Conservation (phyloP, 2,113 vertebrate species). For the Panthera tigris region DNA sequence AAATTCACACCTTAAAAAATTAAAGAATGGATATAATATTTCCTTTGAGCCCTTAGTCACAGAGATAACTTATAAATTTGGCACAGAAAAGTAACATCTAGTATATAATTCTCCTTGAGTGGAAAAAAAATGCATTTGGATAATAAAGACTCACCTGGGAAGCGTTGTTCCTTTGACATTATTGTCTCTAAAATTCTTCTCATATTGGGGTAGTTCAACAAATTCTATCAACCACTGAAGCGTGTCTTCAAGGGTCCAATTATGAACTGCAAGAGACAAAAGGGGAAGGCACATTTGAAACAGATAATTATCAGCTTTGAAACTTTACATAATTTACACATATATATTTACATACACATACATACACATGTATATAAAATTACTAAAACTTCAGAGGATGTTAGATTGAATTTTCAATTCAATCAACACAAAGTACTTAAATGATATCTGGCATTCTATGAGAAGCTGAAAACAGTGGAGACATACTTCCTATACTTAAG, state of each 20-base stretch:
- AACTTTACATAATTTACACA: conserved; percentile 10
- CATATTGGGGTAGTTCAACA: conserved; percentile 98
- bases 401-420: conserved; percentile 52
- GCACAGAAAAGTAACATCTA: neutral
- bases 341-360: neutral
- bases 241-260: conserved; percentile 97
- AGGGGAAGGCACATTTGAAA: conserved; percentile 3
- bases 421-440: neutral
- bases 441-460: neutral
- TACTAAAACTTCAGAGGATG: neutral
- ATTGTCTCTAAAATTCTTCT: conserved; percentile 96
- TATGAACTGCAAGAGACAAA: conserved; percentile 92
- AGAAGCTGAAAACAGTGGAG: conserved; percentile 11
- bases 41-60: neutral
- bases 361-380: neutral
- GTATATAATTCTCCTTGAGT: neutral
- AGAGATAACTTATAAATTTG: neutral
- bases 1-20: neutral
- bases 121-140: neutral
- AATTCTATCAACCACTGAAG: conserved; percentile 96
- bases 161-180: conserved; percentile 95
- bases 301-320: neutral
- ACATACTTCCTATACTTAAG: neutral
- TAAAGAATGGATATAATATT: neutral
- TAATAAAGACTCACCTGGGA: conserved; percentile 89